These are phyloP conservation scores for Xenus cinereus DNA, from an alignment of 2,113 vertebrate species.

Conservation along the genomic window DNA sequence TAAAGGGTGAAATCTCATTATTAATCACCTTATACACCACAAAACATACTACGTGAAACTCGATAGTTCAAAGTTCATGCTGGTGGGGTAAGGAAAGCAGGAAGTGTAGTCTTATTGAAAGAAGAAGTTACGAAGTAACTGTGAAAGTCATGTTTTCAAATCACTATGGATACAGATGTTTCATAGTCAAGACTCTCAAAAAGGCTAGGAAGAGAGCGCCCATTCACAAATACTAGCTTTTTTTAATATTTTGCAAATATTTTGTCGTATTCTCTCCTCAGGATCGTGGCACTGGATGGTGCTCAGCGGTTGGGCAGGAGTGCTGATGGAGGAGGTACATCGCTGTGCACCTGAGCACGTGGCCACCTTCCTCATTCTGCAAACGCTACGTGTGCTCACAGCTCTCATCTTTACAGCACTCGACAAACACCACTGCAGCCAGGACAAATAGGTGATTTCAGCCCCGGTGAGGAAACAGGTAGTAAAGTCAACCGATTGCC, in stretches of 20 bases:
- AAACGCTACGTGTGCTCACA: not conserved
- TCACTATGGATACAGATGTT: not conserved
- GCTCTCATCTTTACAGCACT: not conserved
- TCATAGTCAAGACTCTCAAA: not conserved
- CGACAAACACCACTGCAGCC: not conserved
- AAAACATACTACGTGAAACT: not conserved
- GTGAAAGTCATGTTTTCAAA: not conserved
- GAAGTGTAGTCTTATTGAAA: not conserved
- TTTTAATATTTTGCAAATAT: not conserved
- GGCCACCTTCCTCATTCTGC: fast-evolving
- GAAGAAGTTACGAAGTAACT: not conserved
- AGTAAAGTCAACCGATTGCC: not conserved
- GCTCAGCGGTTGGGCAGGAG: not conserved
- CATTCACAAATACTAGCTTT: not conserved
- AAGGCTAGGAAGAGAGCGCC: not conserved
- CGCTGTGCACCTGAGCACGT: not conserved
- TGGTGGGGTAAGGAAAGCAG: not conserved
- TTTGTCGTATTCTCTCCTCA: not conserved
- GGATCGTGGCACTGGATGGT: fast-evolving
- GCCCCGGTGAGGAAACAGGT: not conserved
- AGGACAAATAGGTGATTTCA: not conserved
- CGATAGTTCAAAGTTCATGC: not conserved
- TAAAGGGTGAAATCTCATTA: not conserved
- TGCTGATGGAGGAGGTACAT: not conserved
- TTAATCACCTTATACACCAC: not conserved